These are phyloP conservation scores for Achatina immaculata DNA, from an alignment of 1,140 invertebrate species.

Conservation along the genomic window DNA sequence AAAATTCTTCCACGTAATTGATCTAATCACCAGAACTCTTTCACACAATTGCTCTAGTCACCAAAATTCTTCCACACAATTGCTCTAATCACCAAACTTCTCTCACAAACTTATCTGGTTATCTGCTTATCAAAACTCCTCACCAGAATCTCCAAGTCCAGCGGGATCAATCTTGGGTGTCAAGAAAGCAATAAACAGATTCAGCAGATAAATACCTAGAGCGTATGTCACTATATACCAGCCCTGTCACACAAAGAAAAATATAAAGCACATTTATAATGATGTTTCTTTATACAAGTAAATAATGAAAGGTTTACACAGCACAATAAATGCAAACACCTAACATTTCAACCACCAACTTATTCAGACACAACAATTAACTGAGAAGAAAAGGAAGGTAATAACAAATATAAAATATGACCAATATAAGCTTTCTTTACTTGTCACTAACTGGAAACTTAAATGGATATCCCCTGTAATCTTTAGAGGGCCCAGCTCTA, in stretches of 20 bases:
- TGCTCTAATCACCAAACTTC: no score
- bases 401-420: neutral
- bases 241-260: conserved; percentile 80
- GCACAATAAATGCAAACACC: neutral
- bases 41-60: no score
- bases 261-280: neutral
- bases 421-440: neutral
- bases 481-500: no score
- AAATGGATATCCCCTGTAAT: no score
- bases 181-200: conserved; percentile 99
- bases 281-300: neutral
- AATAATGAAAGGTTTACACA: neutral
- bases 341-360: neutral
- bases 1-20: no score
- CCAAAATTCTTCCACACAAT: no score
- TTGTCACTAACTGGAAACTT: no score
- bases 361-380: neutral
- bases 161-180: conserved; percentile 99
- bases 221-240: conserved; percentile 99
- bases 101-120: no score
- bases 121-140: no score
- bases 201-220: conserved; percentile 98
- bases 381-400: neutral
- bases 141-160: conserved; percentile 79
- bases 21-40: no score